Conservation (phyloP, 2,888 invertebrate species). For the Agriopis leucophaearia region DNA sequence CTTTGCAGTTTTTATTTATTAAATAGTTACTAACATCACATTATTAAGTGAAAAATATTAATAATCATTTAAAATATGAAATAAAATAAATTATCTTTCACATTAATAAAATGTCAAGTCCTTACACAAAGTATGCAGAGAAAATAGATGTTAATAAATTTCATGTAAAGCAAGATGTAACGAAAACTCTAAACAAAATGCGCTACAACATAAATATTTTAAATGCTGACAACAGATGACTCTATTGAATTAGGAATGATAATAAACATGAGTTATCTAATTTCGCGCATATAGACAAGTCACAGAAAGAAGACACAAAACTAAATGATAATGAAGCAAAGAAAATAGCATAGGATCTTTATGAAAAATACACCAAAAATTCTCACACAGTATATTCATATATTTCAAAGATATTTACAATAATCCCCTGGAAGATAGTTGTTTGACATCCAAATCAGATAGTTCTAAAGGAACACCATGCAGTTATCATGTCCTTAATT, state of each 20-base stretch:
- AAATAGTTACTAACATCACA: background rate
- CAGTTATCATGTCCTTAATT: background rate
- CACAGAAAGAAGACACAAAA: constrained; percentile 5
- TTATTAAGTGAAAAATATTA: background rate
- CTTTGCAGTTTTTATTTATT: background rate
- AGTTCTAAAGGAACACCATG: background rate
- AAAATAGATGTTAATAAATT: background rate
- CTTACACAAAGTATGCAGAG: no score
- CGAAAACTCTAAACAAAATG: constrained; percentile 2
- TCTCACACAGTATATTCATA: constrained; percentile 15
- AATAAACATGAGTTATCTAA: background rate
- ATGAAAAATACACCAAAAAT: constrained; percentile 1
- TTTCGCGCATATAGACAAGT: constrained; percentile 6
- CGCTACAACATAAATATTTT: background rate
- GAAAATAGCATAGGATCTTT: constrained; percentile 27
- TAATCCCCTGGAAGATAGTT: constrained; percentile 27
- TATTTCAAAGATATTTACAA: constrained; percentile 47
- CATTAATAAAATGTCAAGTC: no score
- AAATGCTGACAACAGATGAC: constrained; percentile 14
- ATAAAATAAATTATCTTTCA: background rate
- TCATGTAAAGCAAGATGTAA: background rate
- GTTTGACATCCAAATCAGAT: constrained; percentile 10
- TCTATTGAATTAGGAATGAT: background rate
- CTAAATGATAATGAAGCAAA: constrained; percentile 19
- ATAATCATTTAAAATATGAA: background rate